Percentiles rank a stretch among this genome's conserved stretches.
Evolutionary conservation across 2,888 invertebrate species (phyloP).

Genomic region (Platycheirus rosarum): DNA sequence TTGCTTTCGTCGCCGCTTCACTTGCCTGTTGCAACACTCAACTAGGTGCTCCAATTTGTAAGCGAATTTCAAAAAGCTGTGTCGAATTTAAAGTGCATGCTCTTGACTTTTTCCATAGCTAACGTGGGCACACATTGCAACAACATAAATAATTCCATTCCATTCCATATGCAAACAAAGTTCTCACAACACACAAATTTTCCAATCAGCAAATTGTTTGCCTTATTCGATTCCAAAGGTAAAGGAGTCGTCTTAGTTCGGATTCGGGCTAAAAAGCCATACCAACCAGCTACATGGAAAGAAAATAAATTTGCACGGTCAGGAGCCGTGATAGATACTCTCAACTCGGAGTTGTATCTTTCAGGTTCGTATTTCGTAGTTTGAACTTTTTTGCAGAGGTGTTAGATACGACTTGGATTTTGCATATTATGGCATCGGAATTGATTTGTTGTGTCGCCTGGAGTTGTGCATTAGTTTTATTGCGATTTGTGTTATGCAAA

Average conservation of each 20-base stretch:
- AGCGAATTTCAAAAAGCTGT: constrained; percentile 41
- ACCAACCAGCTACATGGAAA: background rate
- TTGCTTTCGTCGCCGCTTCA: background rate
- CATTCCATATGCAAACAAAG: constrained; percentile 48
- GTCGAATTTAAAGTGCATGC: constrained; percentile 64
- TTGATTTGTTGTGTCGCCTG: constrained; percentile 70
- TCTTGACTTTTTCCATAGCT: constrained; percentile 61
- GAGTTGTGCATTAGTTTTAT: constrained; percentile 23
- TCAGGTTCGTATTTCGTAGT: constrained; percentile 46
- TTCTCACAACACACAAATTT: constrained; percentile 55
- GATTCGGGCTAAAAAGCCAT: background rate
- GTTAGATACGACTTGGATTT: constrained; percentile 48
- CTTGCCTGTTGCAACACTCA: constrained; percentile 40
- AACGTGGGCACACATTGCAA: constrained; percentile 50
- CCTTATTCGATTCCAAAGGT: constrained; percentile 64
- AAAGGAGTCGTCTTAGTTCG: constrained; percentile 64
- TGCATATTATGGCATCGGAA: constrained; percentile 22
- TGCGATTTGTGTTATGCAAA: constrained; percentile 55
- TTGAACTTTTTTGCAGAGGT: constrained; percentile 62
- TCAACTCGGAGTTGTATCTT: background rate
- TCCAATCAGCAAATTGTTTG: constrained; percentile 60
- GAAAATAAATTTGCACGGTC: constrained; percentile 27
- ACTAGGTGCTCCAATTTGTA: constrained; percentile 55
- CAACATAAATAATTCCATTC: constrained; percentile 60
- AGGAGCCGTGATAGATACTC: constrained; percentile 29